These are phyloP conservation scores for Melanotaenia duboulayi DNA, from an alignment of 2,113 vertebrate genomes.

Conservation along the genomic window DNA sequence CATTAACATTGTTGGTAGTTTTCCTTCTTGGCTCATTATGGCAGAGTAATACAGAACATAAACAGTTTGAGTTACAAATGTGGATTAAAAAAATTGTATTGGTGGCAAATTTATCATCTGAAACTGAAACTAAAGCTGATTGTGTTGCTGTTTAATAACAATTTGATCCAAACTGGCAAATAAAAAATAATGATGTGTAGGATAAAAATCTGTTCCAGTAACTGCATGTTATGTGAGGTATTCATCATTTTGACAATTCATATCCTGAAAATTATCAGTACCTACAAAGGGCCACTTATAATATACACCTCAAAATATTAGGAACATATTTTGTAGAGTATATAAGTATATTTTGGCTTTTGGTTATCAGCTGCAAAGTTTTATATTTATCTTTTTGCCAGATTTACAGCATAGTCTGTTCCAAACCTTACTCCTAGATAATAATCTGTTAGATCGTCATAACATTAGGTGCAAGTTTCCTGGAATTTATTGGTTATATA, in stretches of 20 bases:
- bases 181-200: not conserved
- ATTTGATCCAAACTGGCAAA: not conserved
- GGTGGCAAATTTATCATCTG: not conserved
- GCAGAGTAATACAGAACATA: not conserved
- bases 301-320: no score
- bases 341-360: not conserved
- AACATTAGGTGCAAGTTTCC: not conserved
- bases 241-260: not conserved
- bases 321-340: no score
- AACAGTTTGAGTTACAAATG: not conserved
- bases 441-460: not conserved
- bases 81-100: not conserved
- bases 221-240: not conserved
- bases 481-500: conserved; percentile 14
- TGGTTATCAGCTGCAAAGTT: not conserved
- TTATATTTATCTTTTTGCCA: not conserved
- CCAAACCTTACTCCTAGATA: not conserved
- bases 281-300: not conserved
- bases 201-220: not conserved
- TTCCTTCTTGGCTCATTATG: not conserved
- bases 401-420: not conserved
- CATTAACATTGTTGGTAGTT: not conserved
- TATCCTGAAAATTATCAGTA: not conserved
- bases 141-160: not conserved
- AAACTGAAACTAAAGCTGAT: not conserved